Conservation (phyloP, 2,888 invertebrate genomes). For the Heterodera filipjevi region DNA sequence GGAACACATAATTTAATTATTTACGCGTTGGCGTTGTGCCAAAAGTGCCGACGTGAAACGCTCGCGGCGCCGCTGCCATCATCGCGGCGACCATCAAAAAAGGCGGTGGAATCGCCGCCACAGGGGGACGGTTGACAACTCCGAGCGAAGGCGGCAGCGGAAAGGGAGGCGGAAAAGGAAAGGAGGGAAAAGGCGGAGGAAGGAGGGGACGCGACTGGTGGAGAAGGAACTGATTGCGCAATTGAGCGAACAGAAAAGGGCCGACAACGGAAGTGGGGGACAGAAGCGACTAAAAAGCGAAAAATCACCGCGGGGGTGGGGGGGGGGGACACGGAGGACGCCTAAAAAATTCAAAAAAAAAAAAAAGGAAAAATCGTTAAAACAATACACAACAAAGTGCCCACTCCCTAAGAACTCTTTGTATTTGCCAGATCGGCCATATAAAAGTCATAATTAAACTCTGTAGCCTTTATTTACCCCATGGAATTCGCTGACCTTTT, state of each 20-base stretch:
- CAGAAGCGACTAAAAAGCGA: not conserved
- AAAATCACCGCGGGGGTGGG: too few species aligned
- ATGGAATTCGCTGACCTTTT: not conserved
- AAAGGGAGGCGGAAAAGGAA: not conserved
- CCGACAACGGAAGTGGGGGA: not conserved
- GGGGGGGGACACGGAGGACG: not conserved
- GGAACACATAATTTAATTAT: not conserved
- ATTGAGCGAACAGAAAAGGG: conserved; percentile 8
- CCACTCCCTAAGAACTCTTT: too few species aligned
- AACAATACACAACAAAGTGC: too few species aligned
- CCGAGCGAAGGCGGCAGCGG: not conserved
- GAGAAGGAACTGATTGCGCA: conserved; percentile 5
- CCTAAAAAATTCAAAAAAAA: not conserved
- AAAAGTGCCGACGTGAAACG: not conserved
- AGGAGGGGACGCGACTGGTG: not conserved
- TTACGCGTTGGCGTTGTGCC: conserved; percentile 7
- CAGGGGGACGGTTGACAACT: not conserved
- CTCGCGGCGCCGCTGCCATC: conserved; percentile 6
- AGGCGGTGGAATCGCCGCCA: not conserved
- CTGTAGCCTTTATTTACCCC: too few species aligned
- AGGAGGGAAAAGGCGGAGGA: not conserved
- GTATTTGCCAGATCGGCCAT: too few species aligned
- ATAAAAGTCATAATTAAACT: too few species aligned
- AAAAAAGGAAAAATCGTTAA: too few species aligned
- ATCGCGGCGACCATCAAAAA: not conserved